phyloP scores from a whole-genome alignment of 2,797 vertebrate genomes.

The Sylvia borin region DNA sequence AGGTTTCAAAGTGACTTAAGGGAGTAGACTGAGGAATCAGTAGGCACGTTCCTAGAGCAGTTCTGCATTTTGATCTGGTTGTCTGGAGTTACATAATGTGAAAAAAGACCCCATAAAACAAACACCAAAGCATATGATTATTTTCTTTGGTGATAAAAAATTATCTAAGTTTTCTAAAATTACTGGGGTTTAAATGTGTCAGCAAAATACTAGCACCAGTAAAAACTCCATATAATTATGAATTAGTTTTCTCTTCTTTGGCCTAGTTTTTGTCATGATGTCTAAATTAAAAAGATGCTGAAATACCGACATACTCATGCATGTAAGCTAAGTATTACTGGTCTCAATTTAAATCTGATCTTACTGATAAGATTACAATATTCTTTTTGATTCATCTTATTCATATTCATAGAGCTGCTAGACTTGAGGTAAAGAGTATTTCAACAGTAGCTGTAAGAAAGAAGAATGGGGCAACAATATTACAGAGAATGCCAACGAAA shows the following conservation, averaged over 20 bases:
- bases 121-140: not conserved
- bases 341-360: not conserved
- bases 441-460: not conserved
- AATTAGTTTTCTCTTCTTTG: not conserved
- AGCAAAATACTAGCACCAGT: not conserved
- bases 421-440: not conserved
- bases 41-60: not conserved
- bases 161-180: not conserved
- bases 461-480: not conserved
- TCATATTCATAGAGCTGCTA: not conserved
- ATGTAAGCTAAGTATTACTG: not conserved
- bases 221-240: not conserved
- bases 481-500: not conserved
- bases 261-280: not conserved
- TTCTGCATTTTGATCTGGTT: not conserved
- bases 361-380: not conserved
- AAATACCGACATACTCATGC: not conserved
- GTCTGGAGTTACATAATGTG: not conserved
- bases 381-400: not conserved
- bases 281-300: not conserved
- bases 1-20: not conserved
- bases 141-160: not conserved
- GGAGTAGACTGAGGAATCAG: not conserved
- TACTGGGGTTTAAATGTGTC: not conserved
- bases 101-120: not conserved